Evolutionary conservation across 2,797 vertebrate genomes (phyloP).

Genomic region (Lates japonicus): DNA sequence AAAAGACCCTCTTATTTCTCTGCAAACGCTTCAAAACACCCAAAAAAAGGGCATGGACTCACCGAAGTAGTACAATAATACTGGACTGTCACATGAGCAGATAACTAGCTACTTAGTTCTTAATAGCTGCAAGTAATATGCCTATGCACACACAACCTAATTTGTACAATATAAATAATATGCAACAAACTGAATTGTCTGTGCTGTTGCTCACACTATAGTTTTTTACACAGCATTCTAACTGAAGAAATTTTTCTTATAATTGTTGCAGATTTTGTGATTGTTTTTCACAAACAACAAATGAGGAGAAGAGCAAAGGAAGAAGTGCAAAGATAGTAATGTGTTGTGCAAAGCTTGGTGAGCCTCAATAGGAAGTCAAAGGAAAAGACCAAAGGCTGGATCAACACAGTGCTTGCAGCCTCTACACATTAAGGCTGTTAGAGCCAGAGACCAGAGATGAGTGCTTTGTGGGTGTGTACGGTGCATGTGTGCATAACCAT

Average conservation of each 20-base stretch:
- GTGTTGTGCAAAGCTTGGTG: conserved; percentile 51
- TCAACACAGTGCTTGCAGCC: conserved; percentile 77
- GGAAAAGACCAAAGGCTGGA: conserved; percentile 77
- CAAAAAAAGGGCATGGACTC: background rate
- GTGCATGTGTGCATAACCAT: background rate
- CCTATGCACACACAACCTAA: background rate
- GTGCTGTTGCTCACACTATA: background rate
- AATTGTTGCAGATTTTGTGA: background rate
- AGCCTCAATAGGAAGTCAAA: conserved; percentile 73
- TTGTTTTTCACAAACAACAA: background rate
- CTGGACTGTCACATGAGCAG: background rate
- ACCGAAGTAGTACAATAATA: conserved; percentile 35
- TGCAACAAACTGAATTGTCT: background rate
- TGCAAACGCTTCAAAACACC: conserved; percentile 41
- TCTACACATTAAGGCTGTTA: conserved; percentile 50
- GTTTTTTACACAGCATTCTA: background rate
- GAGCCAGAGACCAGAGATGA: conserved; percentile 44
- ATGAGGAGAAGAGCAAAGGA: conserved; percentile 1
- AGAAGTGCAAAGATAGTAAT: conserved; percentile 25
- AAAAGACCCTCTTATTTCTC: conserved; percentile 54
- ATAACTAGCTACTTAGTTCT: background rate
- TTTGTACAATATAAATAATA: background rate
- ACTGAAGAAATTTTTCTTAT: background rate
- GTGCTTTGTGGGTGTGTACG: background rate
- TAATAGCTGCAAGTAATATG: conserved; percentile 2